phyloP scores from a whole-genome alignment of 2,888 invertebrate genomes.

The Tetanocera ferruginea region DNA sequence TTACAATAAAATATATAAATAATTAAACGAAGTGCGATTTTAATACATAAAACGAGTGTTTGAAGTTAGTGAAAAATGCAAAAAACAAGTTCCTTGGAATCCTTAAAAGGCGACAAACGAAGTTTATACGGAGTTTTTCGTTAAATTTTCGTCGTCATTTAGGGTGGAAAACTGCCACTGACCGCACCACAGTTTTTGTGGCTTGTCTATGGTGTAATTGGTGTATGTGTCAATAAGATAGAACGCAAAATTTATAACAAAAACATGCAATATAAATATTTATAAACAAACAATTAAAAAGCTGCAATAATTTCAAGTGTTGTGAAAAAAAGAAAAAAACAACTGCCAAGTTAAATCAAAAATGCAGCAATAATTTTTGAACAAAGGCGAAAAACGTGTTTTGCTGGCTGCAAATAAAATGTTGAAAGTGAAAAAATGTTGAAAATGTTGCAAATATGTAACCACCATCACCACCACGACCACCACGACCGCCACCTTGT shows the following conservation, averaged over 20 bases:
- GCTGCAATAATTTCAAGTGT: background rate
- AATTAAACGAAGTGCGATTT: background rate
- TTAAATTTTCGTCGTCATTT: slow-evolving; percentile 44
- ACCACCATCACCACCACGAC: no score
- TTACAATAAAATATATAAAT: background rate
- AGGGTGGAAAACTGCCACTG: slow-evolving; percentile 54
- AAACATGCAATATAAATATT: slow-evolving; percentile 1
- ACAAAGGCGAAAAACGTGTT: background rate
- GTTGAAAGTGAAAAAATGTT: background rate
- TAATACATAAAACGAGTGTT: background rate
- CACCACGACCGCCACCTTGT: no score
- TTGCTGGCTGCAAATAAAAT: background rate
- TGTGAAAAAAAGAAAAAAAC: background rate
- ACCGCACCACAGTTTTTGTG: slow-evolving; percentile 52
- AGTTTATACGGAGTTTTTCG: slow-evolving; percentile 27
- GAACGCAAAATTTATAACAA: slow-evolving; percentile 17
- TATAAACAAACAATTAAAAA: slow-evolving; percentile 14
- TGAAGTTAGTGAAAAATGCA: background rate
- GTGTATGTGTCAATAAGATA: background rate
- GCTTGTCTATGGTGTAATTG: slow-evolving; percentile 45
- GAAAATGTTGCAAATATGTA: background rate
- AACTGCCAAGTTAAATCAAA: background rate
- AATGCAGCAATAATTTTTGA: background rate
- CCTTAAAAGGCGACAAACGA: slow-evolving; percentile 8
- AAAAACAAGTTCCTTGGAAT: slow-evolving; percentile 15